phyloP scores from a whole-genome alignment of 2,888 invertebrate species.

The Eulithis testata region DNA sequence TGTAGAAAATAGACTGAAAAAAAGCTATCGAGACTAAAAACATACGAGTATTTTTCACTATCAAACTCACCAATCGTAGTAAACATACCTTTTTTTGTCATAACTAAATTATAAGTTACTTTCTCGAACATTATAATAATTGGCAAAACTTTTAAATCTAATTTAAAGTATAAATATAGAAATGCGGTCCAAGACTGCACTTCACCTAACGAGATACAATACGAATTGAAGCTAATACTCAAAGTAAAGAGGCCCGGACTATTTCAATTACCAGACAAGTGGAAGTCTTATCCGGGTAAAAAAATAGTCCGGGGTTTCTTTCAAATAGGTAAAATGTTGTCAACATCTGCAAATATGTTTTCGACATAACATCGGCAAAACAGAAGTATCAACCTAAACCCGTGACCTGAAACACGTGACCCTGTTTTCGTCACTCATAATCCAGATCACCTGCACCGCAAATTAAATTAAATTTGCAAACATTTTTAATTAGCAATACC shows the following conservation, averaged over 20 bases:
- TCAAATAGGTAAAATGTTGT: background rate
- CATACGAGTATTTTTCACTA: no score
- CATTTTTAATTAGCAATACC: constrained; percentile 64
- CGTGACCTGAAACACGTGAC: constrained; percentile 13
- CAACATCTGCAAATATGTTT: constrained; percentile 5
- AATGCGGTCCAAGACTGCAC: constrained; percentile 35
- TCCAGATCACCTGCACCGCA: constrained; percentile 32
- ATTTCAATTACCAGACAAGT: constrained; percentile 58
- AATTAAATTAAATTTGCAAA: constrained; percentile 47
- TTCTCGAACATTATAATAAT: no score
- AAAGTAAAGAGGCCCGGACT: constrained; percentile 50
- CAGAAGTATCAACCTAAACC: constrained; percentile 8
- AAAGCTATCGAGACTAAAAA: no score
- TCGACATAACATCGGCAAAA: background rate
- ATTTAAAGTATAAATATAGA: constrained; percentile 13
- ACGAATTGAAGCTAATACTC: constrained; percentile 43
- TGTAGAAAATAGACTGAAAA: no score
- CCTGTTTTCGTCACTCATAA: constrained; percentile 22
- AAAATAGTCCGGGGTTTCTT: constrained; percentile 22
- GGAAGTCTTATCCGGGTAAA: constrained; percentile 44
- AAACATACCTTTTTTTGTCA: no score
- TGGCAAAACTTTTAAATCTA: no score
- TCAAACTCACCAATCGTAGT: no score
- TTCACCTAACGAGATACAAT: constrained; percentile 28
- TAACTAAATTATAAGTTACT: no score